Evolutionary conservation across 2,113 vertebrate genomes (phyloP).

Genomic region (Neolamprologus tretocephalus): DNA sequence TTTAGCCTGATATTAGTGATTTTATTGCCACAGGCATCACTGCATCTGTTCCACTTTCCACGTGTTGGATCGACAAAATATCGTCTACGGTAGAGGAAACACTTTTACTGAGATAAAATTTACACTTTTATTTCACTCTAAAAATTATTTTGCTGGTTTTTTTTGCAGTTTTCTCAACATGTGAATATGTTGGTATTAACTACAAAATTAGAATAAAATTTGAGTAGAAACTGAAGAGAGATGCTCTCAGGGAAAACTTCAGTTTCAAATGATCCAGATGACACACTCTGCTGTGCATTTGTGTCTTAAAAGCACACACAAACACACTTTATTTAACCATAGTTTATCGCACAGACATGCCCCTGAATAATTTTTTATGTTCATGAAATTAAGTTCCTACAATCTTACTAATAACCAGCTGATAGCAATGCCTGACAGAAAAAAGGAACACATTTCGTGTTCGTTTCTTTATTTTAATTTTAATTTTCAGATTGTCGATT

Average conservation of each 20-base stretch:
- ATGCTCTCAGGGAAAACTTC: neutral
- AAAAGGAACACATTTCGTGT: neutral
- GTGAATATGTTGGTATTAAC: neutral
- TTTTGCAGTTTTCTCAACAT: neutral
- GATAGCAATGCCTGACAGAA: fast-evolving
- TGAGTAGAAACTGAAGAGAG: neutral
- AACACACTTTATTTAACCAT: neutral
- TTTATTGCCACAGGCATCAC: neutral
- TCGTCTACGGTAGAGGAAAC: neutral
- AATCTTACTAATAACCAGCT: fast-evolving
- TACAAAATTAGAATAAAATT: neutral
- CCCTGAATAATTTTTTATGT: neutral
- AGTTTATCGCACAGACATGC: fast-evolving
- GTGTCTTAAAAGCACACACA: neutral
- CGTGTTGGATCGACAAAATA: neutral
- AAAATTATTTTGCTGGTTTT: neutral
- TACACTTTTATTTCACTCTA: neutral
- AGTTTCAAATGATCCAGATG: neutral
- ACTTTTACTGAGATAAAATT: fast-evolving
- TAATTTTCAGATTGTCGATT: fast-evolving
- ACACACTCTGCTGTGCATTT: neutral
- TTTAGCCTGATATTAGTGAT: neutral
- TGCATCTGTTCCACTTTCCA: neutral
- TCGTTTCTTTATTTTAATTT: neutral
- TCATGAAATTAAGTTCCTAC: neutral